A percentile compares a stretch with the other conserved stretches of the same genome.
Conservation (phyloP, 2,113 vertebrate genomes). For the Camelus bactrianus region DNA sequence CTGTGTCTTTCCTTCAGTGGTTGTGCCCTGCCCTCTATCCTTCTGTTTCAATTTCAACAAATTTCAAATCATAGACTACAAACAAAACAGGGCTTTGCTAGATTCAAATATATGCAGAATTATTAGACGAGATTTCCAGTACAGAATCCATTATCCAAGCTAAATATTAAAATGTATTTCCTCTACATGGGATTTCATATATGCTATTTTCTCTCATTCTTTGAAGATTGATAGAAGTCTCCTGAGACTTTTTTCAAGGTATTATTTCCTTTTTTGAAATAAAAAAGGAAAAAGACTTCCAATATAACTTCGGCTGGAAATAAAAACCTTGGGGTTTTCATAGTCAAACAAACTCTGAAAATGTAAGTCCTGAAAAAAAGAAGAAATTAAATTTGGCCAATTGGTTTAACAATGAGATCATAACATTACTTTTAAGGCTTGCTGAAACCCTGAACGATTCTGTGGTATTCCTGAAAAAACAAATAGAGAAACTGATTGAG, state of each 20-base stretch:
- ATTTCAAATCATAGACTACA: constrained; percentile 31
- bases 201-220: background rate
- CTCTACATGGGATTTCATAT: background rate
- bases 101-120: background rate
- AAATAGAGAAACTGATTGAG: constrained; percentile 22
- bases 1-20: too few species aligned
- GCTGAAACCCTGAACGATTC: background rate
- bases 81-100: background rate
- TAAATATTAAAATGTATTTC: background rate
- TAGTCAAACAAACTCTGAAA: constrained; percentile 21
- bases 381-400: constrained; percentile 1
- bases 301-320: constrained; percentile 43
- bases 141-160: background rate
- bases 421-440: background rate
- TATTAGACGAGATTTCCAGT: background rate
- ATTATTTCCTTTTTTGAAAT: background rate
- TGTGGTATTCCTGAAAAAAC: constrained; percentile 42
- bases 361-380: constrained; percentile 17
- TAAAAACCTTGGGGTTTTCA: constrained; percentile 2
- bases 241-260: background rate
- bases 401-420: background rate
- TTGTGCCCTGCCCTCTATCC: too few species aligned
- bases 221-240: background rate
- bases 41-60: background rate
- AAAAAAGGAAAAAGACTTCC: background rate